Percentiles rank a stretch among this genome's conserved stretches.
phyloP scores from a whole-genome alignment of 2,888 invertebrate genomes.

The Abrostola tripartita region DNA sequence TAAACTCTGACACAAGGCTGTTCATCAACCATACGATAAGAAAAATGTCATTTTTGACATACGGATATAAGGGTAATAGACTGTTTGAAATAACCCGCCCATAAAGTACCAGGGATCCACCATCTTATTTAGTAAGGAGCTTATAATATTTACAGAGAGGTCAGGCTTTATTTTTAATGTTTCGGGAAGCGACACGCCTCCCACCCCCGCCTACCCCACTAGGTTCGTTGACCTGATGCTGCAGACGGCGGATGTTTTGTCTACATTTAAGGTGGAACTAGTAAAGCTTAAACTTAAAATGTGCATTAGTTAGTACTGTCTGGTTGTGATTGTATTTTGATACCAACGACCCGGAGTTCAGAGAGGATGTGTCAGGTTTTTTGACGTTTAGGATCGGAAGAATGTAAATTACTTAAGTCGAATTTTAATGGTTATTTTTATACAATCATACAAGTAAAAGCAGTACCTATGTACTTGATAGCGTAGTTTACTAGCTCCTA shows the following conservation, averaged over 20 bases:
- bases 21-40: no score
- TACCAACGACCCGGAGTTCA: not conserved
- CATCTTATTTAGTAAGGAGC: slow-evolving; percentile 31
- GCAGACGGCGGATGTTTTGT: slow-evolving; percentile 61
- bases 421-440: no score
- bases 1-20: no score
- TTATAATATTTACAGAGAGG: slow-evolving; percentile 48
- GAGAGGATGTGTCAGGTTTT: not conserved
- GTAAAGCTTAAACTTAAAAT: slow-evolving; percentile 59
- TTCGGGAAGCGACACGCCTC: slow-evolving; percentile 59
- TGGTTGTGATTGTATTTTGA: slow-evolving; percentile 27
- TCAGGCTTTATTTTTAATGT: slow-evolving; percentile 62
- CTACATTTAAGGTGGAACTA: slow-evolving; percentile 64
- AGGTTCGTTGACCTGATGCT: slow-evolving; percentile 67
- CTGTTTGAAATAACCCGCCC: no score
- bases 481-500: no score
- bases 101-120: not conserved
- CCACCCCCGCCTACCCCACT: slow-evolving; percentile 35
- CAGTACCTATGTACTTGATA: no score
- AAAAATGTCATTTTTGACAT: no score
- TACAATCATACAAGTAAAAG: no score
- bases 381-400: no score
- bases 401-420: no score
- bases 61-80: no score
- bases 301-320: slow-evolving; percentile 59